phyloP scores from a whole-genome alignment of 2,797 vertebrate genomes.

The Argyrosomus regius region DNA sequence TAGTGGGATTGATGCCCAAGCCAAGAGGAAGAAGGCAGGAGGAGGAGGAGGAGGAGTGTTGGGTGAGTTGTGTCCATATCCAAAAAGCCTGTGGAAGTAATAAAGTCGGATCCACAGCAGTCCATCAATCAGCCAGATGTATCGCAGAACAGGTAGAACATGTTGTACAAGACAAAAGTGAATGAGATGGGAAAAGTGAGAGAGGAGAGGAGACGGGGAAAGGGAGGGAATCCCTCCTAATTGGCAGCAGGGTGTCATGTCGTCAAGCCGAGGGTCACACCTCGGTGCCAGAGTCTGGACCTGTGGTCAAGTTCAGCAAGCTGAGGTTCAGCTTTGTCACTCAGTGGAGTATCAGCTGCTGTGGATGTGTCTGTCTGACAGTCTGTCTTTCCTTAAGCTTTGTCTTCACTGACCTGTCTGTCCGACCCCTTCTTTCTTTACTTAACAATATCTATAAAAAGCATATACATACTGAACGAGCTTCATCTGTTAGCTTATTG shows the following conservation, averaged over 20 bases:
- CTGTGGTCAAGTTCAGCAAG: slow-evolving; percentile 67
- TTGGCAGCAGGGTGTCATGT: slow-evolving; percentile 67
- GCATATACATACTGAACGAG: neutral
- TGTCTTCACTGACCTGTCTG: slow-evolving; percentile 2
- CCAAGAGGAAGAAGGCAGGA: slow-evolving; percentile 7
- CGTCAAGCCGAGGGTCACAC: slow-evolving; percentile 62
- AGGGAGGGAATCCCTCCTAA: slow-evolving; percentile 39
- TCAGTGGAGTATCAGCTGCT: slow-evolving; percentile 30
- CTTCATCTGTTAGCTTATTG: neutral
- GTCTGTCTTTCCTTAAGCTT: neutral
- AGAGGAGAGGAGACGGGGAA: neutral
- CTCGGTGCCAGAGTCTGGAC: slow-evolving; percentile 61
- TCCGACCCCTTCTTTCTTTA: neutral
- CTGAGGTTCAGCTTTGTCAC: slow-evolving; percentile 44
- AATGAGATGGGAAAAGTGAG: neutral
- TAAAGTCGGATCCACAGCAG: slow-evolving; percentile 24
- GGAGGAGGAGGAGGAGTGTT: slow-evolving; percentile 12
- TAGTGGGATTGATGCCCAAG: neutral
- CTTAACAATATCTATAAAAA: neutral
- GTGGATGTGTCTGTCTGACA: neutral
- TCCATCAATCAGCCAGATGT: slow-evolving; percentile 35
- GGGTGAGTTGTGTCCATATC: neutral
- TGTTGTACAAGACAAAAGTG: slow-evolving; percentile 21
- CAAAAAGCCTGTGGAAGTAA: slow-evolving; percentile 32
- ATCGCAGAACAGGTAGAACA: slow-evolving; percentile 28